Base-by-base conservation (phyloP, 2,113 vertebrate species). In the Gopherus flavomarginatus region DNA sequence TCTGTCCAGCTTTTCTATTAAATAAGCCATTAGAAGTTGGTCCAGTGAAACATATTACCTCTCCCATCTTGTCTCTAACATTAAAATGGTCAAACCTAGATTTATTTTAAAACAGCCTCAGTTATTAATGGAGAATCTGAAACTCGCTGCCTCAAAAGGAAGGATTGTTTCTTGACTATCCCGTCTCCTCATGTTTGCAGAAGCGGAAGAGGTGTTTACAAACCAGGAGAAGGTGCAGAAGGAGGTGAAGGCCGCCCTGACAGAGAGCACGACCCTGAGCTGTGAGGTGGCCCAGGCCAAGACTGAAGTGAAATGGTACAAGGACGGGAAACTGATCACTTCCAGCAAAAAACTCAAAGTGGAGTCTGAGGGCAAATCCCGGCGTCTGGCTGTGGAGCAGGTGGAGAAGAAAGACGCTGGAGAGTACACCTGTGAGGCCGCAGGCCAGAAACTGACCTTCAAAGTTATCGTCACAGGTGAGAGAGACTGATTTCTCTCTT, bases 271-370 rank as follows among this genome's bases (percentile, higher is more conserved):
- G 59, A 97, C 95, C 26, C 96, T 98, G 53, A 98, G 96, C 83
- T 99, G 98, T 69, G 97, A 93, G 31, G 98, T 98, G 82, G 97
- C 97, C 11, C 98, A 99, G 31, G 93, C 90, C 56, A 98, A 98
- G 91, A 97, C 97, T 11, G 98, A 98, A 83, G 98, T 98, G 87
- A 98, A 98, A 82, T 99, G 98, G 98, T 98, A 97, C 79, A 99
- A 98, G 93, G 97, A 98, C 6, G 97, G 98, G 57, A 98, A 98
- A 83, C 50, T 92, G 95, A 79, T 99, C 88, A 92, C 96, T 78
- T 97, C 98, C 95, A 98, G 97, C 57, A 95, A 94, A 90, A 98
- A 81, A 7, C 75, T 98, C 27, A 97, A 95, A 86, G 83, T 98
- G 2, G 98, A 98, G 88, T 85, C 91, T 19, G 98, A 98, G 65